These are phyloP conservation scores for Lasioglossum figueresi DNA, from an alignment of 2,888 invertebrate genomes.

Conservation along the genomic window DNA sequence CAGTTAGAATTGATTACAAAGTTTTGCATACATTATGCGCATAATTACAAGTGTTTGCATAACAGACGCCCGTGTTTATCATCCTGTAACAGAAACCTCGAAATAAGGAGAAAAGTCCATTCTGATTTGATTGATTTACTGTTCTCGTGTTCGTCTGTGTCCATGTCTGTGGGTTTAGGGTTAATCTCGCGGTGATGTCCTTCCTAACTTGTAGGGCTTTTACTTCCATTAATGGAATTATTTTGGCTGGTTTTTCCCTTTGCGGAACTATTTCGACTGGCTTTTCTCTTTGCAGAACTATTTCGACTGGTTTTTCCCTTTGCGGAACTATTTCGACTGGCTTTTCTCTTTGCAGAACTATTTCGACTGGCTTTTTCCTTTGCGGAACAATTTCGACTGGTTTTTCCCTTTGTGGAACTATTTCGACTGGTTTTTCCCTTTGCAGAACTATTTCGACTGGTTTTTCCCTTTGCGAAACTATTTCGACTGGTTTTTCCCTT, in stretches of 20 bases:
- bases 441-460: not conserved
- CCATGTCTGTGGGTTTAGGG: not conserved
- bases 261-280: not conserved
- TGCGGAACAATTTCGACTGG: not conserved
- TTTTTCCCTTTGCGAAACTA: not conserved
- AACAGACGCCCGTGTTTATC: not conserved
- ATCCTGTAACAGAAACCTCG: conserved; percentile 5
- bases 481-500: too few species aligned
- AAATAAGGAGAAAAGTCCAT: not conserved
- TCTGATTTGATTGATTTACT: rapidly evolving
- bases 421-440: not conserved
- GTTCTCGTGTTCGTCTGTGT: rapidly evolving
- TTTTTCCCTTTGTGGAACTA: not conserved
- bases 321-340: not conserved
- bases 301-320: not conserved
- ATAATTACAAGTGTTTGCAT: not conserved
- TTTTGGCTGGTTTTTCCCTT: not conserved
- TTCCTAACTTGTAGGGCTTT: rapidly evolving
- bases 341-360: not conserved
- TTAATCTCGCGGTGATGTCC: not conserved
- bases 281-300: too few species aligned
- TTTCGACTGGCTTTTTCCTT: too few species aligned
- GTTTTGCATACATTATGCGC: conserved; percentile 52
- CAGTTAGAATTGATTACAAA: not conserved
- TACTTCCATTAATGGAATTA: not conserved